Conservation (phyloP, 2,888 invertebrate species). For the Pediacus dermestoides region DNA sequence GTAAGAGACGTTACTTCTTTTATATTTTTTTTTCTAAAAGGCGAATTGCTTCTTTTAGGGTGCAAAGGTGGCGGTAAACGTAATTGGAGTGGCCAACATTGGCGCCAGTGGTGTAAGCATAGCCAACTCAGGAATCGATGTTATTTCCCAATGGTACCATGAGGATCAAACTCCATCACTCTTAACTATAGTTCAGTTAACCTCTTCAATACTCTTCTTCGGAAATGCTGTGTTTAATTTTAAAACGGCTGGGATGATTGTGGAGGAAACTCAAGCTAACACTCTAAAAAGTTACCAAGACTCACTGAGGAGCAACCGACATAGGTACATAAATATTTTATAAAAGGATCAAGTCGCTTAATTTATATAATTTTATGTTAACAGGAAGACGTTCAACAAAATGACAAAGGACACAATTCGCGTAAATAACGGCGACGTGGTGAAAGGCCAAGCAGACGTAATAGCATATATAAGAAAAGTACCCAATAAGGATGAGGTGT, state of each 20-base stretch:
- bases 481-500: constrained; percentile 55
- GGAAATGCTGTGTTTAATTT: constrained; percentile 41
- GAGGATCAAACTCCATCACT: constrained; percentile 40
- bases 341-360: too few species aligned
- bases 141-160: constrained; percentile 36
- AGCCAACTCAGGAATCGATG: constrained; percentile 36
- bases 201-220: constrained; percentile 40
- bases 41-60: constrained; percentile 21
- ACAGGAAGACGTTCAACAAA: constrained; percentile 59
- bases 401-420: constrained; percentile 55
- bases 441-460: constrained; percentile 54
- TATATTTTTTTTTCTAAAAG: neutral
- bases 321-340: constrained; percentile 37
- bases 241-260: constrained; percentile 29
- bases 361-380: constrained; percentile 18
- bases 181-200: constrained; percentile 47
- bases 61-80: constrained; percentile 31
- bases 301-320: constrained; percentile 55
- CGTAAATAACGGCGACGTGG: constrained; percentile 47
- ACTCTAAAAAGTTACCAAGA: constrained; percentile 54
- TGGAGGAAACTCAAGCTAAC: constrained; percentile 55
- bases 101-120: constrained; percentile 37
- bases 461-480: constrained; percentile 55
- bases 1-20: constrained; percentile 21
- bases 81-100: constrained; percentile 36